A percentile compares a stretch with the other conserved stretches of the same genome.
Evolutionary conservation across 2,113 vertebrate species (phyloP).

Genomic region (Periophthalmus modestus): DNA sequence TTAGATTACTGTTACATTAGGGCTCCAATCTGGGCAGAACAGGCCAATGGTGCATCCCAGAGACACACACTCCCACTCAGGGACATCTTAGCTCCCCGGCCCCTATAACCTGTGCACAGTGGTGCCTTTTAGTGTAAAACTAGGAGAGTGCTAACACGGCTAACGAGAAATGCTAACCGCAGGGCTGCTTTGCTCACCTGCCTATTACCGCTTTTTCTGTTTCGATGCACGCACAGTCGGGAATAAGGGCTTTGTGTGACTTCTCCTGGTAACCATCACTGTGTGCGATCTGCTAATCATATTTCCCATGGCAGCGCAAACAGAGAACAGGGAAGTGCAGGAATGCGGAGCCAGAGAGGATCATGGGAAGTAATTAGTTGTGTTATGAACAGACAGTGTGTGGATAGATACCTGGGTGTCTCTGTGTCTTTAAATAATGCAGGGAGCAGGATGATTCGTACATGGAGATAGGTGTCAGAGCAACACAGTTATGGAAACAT

Average conservation of each 20-base stretch:
- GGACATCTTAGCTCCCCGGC: constrained; percentile 29
- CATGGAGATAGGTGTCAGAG: constrained; percentile 59
- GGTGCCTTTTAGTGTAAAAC: constrained; percentile 29
- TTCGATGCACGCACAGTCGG: constrained; percentile 30
- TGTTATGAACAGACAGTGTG: constrained; percentile 33
- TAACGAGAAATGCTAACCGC: constrained; percentile 45
- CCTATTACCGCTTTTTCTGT: constrained; percentile 43
- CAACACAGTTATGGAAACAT: constrained; percentile 40
- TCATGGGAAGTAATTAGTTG: constrained; percentile 56
- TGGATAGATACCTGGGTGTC: constrained; percentile 51
- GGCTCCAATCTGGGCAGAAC: neutral
- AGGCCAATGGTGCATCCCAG: constrained; percentile 14
- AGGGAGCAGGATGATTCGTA: constrained; percentile 59
- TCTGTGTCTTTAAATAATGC: constrained; percentile 68
- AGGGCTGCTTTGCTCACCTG: constrained; percentile 37
- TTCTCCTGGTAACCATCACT: constrained; percentile 48
- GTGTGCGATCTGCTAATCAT: constrained; percentile 64
- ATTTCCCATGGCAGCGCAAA: constrained; percentile 60
- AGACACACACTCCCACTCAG: constrained; percentile 20
- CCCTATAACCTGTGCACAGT: constrained; percentile 33
- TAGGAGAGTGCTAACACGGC: constrained; percentile 20
- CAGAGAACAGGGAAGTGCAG: constrained; percentile 13
- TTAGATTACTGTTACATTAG: neutral
- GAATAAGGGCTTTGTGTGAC: constrained; percentile 41
- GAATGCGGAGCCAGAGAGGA: constrained; percentile 19